Evolutionary conservation across 2,797 vertebrate genomes (phyloP).

Genomic region (Mycteria americana): DNA sequence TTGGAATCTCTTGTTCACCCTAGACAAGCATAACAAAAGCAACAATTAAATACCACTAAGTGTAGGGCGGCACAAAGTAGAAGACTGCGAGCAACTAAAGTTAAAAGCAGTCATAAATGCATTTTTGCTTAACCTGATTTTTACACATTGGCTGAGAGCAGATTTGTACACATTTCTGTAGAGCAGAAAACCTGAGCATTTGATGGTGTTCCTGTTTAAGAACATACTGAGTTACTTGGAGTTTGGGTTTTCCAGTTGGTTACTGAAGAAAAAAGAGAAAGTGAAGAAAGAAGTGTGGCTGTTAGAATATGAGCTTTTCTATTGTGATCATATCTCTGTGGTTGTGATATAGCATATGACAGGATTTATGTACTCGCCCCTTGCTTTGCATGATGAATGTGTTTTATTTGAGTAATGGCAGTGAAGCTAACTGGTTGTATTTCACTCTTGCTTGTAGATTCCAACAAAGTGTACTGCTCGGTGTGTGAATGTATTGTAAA

Average conservation of each 20-base stretch:
- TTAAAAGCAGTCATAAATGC: neutral
- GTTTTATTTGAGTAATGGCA: neutral
- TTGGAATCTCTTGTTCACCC: neutral
- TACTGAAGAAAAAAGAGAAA: neutral
- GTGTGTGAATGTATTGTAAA: neutral
- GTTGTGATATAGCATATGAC: neutral
- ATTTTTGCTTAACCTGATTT: neutral
- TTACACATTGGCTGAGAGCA: neutral
- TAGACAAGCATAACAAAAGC: neutral
- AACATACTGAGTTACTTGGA: neutral
- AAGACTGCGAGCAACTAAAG: neutral
- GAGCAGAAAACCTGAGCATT: neutral
- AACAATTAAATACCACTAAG: neutral
- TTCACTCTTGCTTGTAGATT: neutral
- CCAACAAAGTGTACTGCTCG: neutral
- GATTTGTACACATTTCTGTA: neutral
- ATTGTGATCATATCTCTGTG: neutral
- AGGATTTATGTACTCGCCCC: neutral
- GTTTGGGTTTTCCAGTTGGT: neutral
- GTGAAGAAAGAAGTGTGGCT: neutral
- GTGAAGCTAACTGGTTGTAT: neutral
- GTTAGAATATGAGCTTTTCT: neutral
- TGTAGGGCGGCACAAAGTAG: neutral
- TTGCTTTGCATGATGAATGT: neutral
- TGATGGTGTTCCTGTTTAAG: neutral